phyloP scores from a whole-genome alignment of 2,888 invertebrate species.

The Halictus ligatus region DNA sequence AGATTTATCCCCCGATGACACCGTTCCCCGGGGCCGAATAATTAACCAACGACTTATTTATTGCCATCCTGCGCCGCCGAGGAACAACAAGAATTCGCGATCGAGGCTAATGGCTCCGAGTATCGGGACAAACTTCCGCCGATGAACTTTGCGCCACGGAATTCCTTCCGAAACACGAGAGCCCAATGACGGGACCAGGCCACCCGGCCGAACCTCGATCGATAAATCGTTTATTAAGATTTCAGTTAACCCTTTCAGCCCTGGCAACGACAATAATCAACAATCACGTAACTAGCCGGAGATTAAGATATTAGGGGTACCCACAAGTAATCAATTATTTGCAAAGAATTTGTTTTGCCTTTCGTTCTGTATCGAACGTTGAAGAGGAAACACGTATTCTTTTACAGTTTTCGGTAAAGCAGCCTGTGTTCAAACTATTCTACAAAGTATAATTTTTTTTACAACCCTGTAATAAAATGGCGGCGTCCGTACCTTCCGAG shows the following conservation, averaged over 20 bases:
- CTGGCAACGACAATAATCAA: neutral
- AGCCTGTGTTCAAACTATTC: no score
- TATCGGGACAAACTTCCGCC: conserved; percentile 4
- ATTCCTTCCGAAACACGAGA: neutral
- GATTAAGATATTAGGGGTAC: no score
- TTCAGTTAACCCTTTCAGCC: neutral
- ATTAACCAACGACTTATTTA: conserved; percentile 35
- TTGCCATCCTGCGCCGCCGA: neutral
- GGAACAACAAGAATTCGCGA: conserved; percentile 11
- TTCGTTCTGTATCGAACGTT: no score
- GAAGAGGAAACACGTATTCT: no score
- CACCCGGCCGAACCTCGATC: neutral
- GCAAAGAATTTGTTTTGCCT: no score
- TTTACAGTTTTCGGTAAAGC: no score
- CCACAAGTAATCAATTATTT: no score
- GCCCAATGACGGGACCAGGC: neutral
- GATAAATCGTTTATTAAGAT: neutral
- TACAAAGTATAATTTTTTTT: no score
- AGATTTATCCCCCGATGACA: conserved; percentile 35
- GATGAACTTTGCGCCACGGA: neutral
- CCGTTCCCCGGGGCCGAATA: conserved; percentile 5
- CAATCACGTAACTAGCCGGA: neutral
- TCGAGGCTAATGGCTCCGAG: conserved; percentile 1
- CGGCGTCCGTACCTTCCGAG: no score
- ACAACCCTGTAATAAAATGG: no score